A percentile compares a stretch with the other conserved stretches of the same genome.
Conservation (phyloP, 2,888 invertebrate genomes). For the Temnothorax unifasciatus region DNA sequence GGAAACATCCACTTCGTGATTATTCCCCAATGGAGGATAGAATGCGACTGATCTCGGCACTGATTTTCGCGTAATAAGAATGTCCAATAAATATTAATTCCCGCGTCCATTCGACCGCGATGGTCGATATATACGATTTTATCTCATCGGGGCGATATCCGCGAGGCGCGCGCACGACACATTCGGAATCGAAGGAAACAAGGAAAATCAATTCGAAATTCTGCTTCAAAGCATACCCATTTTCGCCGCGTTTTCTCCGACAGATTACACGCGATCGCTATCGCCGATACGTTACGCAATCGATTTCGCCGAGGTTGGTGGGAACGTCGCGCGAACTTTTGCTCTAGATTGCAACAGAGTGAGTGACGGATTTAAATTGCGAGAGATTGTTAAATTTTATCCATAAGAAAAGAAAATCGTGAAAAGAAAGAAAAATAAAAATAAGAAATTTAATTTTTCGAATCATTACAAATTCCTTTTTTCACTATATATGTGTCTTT, state of each 20-base stretch:
- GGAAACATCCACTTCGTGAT: conserved; percentile 15
- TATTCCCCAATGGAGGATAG: conserved; percentile 7
- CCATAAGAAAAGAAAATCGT: background rate
- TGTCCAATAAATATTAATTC: conserved; percentile 49
- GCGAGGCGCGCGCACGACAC: background rate
- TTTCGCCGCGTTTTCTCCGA: conserved; percentile 38
- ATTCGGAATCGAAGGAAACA: conserved; percentile 20
- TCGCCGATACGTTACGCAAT: conserved; percentile 68
- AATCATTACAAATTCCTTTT: background rate
- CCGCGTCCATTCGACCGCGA: background rate
- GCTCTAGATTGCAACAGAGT: conserved; percentile 71
- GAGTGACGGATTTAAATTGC: background rate
- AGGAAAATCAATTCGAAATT: conserved; percentile 32
- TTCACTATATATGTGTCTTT: background rate
- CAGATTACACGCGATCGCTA: conserved; percentile 55
- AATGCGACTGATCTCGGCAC: background rate
- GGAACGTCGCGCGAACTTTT: conserved; percentile 66
- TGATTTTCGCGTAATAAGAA: conserved; percentile 7
- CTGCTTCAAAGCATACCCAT: conserved; percentile 18
- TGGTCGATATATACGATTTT: background rate
- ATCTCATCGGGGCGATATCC: background rate
- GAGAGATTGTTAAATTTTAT: conserved; percentile 28
- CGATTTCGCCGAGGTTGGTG: conserved; percentile 40
- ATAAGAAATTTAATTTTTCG: background rate
- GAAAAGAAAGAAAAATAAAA: background rate